Evolutionary conservation across 2,113 vertebrate genomes (phyloP).

Genomic region (Thomomys bottae): DNA sequence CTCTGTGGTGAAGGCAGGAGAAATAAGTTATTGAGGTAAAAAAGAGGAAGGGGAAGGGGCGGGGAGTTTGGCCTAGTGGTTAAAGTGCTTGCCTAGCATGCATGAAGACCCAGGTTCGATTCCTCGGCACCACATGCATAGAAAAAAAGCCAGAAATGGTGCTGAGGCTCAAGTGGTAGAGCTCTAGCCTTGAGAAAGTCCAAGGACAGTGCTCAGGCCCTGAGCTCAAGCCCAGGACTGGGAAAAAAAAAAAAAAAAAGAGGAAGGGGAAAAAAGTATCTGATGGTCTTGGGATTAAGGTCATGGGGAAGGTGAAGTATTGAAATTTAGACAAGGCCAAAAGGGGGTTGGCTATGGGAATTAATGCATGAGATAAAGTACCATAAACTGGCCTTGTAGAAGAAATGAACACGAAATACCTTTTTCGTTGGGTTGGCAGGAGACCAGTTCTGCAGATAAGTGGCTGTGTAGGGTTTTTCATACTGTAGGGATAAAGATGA

Average conservation of each 20-base stretch:
- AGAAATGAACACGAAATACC: slow-evolving; percentile 54
- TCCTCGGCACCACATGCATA: too few relatives aligned
- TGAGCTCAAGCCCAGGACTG: too few relatives aligned
- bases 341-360: not conserved
- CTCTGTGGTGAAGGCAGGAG: slow-evolving; percentile 36
- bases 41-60: too few relatives aligned
- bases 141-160: too few relatives aligned
- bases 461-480: slow-evolving; percentile 77
- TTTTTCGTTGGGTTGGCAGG: slow-evolving; percentile 70
- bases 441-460: slow-evolving; percentile 80
- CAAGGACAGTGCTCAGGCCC: too few relatives aligned
- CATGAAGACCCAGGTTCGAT: too few relatives aligned
- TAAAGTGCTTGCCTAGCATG: too few relatives aligned
- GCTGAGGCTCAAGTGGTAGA: too few relatives aligned
- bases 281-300: not conserved
- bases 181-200: too few relatives aligned
- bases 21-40: not conserved
- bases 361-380: not conserved
- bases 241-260: too few relatives aligned
- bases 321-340: not conserved
- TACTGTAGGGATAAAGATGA: slow-evolving; percentile 74
- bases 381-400: not conserved
- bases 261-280: not conserved
- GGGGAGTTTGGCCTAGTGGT: too few relatives aligned
- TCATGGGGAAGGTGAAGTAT: not conserved